Base-by-base conservation (phyloP, 1,140 invertebrate genomes). In the Saccostrea cuccullata region DNA sequence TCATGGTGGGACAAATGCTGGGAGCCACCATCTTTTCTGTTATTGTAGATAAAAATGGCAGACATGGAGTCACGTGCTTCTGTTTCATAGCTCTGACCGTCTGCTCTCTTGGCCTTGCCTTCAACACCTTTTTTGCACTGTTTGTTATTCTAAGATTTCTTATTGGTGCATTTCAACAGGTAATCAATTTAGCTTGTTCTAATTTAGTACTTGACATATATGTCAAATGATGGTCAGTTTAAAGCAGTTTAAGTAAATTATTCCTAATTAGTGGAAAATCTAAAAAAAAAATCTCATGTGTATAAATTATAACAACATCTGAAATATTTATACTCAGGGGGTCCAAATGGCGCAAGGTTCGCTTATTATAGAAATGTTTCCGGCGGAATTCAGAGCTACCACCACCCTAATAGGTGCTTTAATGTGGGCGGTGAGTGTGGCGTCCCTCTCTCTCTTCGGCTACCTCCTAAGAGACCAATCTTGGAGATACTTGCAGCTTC, bases 31-130 rank as follows among this genome's bases (percentile, higher is more conserved):
- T 92, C 0, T 91, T 90, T 26, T 87, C 90, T 23, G 60, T 73
- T 9, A 36, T 93, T 55, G 89, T 90, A 30, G 93, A 93, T 56
- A 84, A 67, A 13, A 91, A 77, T 86, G 92, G 92, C 23, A 64
- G 92, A 84, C 92, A 92, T 85, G 85, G 84, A 13, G 58, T 92
- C 20, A 30, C 89, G 55, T 36, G 30, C 15, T 4, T 55, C 55
- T 40, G 40, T n/a, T 55, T 40, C 47, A 55, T 84, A 84, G 36
- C 20, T 15, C 13, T 84, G 82, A 23, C 47, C 23, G 36, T 17
- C 30, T 55, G 36, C 47, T 26, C 30, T 12, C 3, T 84, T 15
- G 82, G 40, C 11, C n/a, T 84, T 11, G 30, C 55, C 82, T 55
- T 84, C 55, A 84, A 20, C n/a, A 12, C 82, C 4, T 17, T 15